Conservation (phyloP, 2,797 vertebrate genomes). For the Amblyraja radiata region DNA sequence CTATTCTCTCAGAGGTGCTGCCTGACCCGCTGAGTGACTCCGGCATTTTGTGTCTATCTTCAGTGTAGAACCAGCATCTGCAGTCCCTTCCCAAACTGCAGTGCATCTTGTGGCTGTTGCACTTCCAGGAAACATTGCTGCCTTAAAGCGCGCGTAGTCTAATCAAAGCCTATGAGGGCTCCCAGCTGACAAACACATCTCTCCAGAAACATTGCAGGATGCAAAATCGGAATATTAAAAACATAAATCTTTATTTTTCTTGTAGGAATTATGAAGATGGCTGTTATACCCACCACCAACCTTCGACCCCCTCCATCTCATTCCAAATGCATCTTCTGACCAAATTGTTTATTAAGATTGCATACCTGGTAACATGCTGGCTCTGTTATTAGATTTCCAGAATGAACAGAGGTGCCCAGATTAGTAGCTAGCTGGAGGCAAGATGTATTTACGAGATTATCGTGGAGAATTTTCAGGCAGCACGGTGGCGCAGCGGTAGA, state of each 20-base stretch:
- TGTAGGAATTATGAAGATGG: not conserved
- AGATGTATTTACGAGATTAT: slow-evolving; percentile 36
- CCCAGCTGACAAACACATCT: not conserved
- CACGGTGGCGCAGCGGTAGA: too few relatives aligned
- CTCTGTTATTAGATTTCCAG: slow-evolving; percentile 5
- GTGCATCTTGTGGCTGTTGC: too few relatives aligned
- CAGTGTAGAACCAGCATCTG: too few relatives aligned
- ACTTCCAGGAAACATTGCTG: not conserved
- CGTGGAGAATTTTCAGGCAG: too few relatives aligned
- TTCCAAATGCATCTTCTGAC: not conserved
- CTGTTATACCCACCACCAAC: not conserved
- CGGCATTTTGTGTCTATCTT: too few relatives aligned
- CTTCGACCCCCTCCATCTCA: not conserved
- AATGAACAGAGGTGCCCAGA: not conserved
- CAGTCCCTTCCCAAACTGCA: too few relatives aligned
- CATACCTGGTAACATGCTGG: not conserved
- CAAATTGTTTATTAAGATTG: slow-evolving; percentile 35
- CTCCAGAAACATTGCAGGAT: slow-evolving; percentile 2
- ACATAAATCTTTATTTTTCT: slow-evolving; percentile 35
- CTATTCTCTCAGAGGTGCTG: too few relatives aligned
- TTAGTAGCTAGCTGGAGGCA: not conserved
- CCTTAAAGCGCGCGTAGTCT: not conserved
- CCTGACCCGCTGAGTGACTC: too few relatives aligned
- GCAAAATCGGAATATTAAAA: slow-evolving; percentile 15
- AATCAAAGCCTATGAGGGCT: not conserved